Percentiles rank a stretch among this genome's conserved stretches.
Evolutionary conservation across 1,140 invertebrate genomes (phyloP).

Genomic region (Anastatus disparis): DNA sequence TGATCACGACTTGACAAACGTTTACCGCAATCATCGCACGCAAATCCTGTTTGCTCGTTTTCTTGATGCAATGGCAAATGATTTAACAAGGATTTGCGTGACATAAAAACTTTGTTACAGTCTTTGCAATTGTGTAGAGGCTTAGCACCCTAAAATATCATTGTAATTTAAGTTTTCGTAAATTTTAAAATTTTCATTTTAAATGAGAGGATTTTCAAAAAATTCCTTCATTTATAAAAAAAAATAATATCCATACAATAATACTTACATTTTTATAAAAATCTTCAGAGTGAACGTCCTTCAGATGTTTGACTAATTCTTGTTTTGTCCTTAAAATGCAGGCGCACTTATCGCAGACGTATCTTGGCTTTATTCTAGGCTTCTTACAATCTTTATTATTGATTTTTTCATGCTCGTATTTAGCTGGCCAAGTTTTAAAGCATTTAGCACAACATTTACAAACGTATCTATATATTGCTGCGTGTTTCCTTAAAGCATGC

Average conservation of each 20-base stretch:
- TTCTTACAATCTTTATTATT: slow-evolving; percentile 51
- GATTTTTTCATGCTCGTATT: slow-evolving; percentile 57
- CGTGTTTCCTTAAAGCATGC: slow-evolving; percentile 56
- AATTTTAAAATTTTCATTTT: too few species aligned
- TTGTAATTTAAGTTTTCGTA: too few species aligned
- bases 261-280: background rate
- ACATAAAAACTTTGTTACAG: slow-evolving; percentile 69
- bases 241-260: background rate
- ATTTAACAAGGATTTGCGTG: slow-evolving; percentile 57
- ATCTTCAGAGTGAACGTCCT: slow-evolving; percentile 4
- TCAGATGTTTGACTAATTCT: slow-evolving; percentile 62
- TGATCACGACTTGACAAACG: slow-evolving; percentile 77
- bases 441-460: slow-evolving; percentile 62
- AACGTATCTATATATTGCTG: slow-evolving; percentile 50
- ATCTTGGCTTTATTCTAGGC: slow-evolving; percentile 59
- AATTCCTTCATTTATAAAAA: too few species aligned
- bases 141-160: slow-evolving; percentile 19
- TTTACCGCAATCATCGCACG: slow-evolving; percentile 82
- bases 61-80: slow-evolving; percentile 58
- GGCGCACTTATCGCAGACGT: slow-evolving; percentile 61
- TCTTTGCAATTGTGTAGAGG: slow-evolving; percentile 62
- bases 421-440: slow-evolving; percentile 44
- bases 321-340: slow-evolving; percentile 58
- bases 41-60: slow-evolving; percentile 69
- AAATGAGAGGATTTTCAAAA: background rate